phyloP scores from a whole-genome alignment of 2,113 vertebrate species.

The Hemibagrus wyckioides region DNA sequence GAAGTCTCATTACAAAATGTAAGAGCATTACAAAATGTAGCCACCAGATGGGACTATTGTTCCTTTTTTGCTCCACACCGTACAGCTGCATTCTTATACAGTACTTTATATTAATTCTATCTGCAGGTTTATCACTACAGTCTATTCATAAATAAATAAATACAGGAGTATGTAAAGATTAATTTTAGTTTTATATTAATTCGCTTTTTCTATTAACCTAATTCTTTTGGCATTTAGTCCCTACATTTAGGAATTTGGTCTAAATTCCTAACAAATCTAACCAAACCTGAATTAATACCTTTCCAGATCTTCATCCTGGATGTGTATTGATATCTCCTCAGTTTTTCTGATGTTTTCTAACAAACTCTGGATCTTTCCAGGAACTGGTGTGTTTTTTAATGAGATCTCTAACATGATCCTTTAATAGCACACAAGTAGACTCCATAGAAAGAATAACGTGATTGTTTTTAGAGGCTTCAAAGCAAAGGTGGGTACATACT shows the following conservation, averaged over 20 bases:
- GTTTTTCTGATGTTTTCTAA: not conserved
- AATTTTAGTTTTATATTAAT: not conserved
- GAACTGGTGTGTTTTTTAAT: not conserved
- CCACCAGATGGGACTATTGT: constrained; percentile 17
- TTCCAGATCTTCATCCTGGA: not conserved
- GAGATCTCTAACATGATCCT: not conserved
- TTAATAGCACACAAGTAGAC: not conserved
- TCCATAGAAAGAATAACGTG: not conserved
- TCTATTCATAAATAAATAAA: too few species aligned
- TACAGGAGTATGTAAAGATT: too few species aligned
- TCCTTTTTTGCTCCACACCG: not conserved
- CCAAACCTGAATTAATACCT: not conserved
- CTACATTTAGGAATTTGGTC: not conserved
- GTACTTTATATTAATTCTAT: not conserved
- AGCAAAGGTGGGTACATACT: not conserved
- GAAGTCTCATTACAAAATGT: too few species aligned
- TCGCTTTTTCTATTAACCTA: not conserved
- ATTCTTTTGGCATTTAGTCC: not conserved
- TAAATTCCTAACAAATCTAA: not conserved
- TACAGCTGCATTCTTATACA: not conserved
- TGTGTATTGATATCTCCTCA: not conserved
- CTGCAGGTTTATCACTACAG: not conserved
- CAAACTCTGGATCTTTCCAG: not conserved
- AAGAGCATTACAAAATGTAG: not conserved
- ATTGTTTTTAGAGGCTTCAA: not conserved